Evolutionary conservation across 2,113 vertebrate genomes (phyloP).

Genomic region (Orcinus orca): DNA sequence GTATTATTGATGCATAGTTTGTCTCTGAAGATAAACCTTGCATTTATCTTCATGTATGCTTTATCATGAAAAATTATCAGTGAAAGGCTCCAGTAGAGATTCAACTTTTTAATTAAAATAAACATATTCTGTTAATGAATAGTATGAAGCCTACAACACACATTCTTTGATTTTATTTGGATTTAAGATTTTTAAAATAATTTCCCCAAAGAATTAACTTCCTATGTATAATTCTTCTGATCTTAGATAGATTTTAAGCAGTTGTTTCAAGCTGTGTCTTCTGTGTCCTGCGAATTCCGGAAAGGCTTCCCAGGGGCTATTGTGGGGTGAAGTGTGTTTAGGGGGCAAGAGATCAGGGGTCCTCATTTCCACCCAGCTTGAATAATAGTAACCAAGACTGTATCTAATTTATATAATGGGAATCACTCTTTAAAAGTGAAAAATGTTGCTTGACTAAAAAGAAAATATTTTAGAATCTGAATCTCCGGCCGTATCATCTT

Average conservation of each 20-base stretch:
- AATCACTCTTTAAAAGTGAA: neutral
- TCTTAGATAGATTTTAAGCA: constrained; percentile 71
- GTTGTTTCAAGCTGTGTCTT: constrained; percentile 1
- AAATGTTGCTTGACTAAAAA: neutral
- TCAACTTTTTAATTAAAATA: constrained; percentile 77
- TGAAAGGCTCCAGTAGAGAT: constrained; percentile 43
- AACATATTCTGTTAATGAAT: constrained; percentile 74
- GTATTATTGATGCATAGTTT: constrained; percentile 52
- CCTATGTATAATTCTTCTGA: constrained; percentile 67
- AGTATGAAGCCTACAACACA: constrained; percentile 77
- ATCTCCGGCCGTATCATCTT: constrained; percentile 44
- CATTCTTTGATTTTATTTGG: constrained; percentile 79
- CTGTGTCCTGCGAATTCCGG: neutral
- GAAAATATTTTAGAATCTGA: neutral
- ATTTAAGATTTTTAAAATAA: constrained; percentile 68
- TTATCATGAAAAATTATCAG: constrained; percentile 52
- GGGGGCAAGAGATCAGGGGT: neutral
- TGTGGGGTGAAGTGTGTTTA: neutral
- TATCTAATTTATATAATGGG: neutral
- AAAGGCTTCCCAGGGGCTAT: neutral
- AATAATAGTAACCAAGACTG: neutral
- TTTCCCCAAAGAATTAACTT: constrained; percentile 81
- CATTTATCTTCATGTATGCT: constrained; percentile 53
- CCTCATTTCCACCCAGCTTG: neutral
- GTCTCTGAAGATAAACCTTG: constrained; percentile 55